Conservation (phyloP, 2,113 vertebrate species). For the Arvicanthis niloticus region DNA sequence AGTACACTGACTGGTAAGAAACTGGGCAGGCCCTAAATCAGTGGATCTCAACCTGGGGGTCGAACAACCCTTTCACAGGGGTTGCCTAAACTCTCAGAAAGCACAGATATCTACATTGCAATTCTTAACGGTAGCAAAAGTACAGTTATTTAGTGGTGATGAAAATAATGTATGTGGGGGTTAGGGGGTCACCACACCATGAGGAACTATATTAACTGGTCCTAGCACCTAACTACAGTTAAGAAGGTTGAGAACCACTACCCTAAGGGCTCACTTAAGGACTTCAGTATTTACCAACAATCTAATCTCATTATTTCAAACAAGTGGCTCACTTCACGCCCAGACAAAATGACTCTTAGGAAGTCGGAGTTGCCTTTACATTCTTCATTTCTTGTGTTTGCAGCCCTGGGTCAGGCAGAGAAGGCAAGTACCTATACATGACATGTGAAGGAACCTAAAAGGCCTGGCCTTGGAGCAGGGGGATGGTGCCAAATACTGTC, state of each 20-base stretch:
- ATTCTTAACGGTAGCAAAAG: background rate
- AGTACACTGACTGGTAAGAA: background rate
- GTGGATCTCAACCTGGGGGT: background rate
- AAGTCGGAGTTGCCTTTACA: background rate
- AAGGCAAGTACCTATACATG: no score
- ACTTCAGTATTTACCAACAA: background rate
- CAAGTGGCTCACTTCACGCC: background rate
- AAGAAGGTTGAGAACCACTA: background rate
- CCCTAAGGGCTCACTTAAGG: background rate
- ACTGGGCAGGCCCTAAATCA: background rate
- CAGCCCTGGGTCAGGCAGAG: background rate
- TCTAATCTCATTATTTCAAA: background rate
- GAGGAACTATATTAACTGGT: background rate
- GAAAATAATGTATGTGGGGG: background rate
- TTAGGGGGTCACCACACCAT: background rate
- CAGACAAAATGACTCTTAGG: background rate
- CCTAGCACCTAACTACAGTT: no score
- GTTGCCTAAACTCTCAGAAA: background rate
- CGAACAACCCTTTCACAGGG: background rate
- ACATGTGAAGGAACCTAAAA: background rate
- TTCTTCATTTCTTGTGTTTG: background rate
- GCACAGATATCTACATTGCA: background rate
- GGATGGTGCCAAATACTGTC: background rate
- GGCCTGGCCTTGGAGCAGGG: background rate
- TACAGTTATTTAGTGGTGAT: background rate